Evolutionary conservation across 2,797 vertebrate species (phyloP).

Genomic region (Myotis planiceps): DNA sequence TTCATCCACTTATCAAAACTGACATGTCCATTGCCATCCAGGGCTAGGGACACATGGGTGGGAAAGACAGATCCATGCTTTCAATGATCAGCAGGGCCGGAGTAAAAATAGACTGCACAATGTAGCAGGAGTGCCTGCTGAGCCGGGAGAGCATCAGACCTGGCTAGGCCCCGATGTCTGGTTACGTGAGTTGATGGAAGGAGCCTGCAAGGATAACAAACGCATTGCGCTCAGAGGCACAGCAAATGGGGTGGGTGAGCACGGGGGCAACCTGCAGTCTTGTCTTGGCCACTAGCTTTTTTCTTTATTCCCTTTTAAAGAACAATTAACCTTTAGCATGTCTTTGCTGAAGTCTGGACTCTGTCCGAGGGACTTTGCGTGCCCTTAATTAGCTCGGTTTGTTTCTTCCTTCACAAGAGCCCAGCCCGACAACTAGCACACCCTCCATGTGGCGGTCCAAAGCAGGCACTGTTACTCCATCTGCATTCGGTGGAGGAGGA

Average conservation of each 20-base stretch:
- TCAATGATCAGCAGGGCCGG: background rate
- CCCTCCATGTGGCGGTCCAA: background rate
- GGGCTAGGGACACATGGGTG: background rate
- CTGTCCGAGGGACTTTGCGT: background rate
- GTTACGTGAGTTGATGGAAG: accelerated
- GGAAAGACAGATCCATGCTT: background rate
- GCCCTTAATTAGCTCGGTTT: background rate
- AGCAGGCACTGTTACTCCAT: background rate
- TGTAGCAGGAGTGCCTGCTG: background rate
- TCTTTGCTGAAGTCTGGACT: background rate
- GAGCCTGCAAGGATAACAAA: background rate
- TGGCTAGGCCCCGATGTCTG: background rate
- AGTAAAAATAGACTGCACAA: background rate
- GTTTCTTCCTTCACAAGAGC: background rate
- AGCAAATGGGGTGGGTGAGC: background rate
- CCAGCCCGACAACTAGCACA: background rate
- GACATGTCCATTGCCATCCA: background rate
- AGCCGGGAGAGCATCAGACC: background rate
- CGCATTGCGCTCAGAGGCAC: too few relatives aligned
- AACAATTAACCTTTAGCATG: background rate
- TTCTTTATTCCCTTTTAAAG: background rate
- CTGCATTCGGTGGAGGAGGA: background rate
- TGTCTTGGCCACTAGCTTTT: background rate
- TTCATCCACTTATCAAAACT: background rate
- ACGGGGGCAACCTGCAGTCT: background rate